These are phyloP conservation scores for Luffia ferchaultella DNA, from an alignment of 2,888 invertebrate species.

Conservation along the genomic window DNA sequence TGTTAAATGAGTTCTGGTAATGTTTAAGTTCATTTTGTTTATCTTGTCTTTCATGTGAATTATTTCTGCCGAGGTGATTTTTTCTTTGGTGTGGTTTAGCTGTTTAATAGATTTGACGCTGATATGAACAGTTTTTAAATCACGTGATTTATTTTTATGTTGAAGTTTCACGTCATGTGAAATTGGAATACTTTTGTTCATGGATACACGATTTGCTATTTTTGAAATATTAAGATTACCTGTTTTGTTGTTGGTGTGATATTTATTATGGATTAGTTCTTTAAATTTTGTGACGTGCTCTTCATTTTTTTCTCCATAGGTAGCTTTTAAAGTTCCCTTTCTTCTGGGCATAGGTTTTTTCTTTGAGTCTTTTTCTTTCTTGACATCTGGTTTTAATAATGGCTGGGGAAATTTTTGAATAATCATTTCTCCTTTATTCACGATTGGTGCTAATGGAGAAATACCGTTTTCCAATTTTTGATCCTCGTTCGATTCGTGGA, in stretches of 20 bases:
- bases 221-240: background rate
- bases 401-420: constrained; percentile 32
- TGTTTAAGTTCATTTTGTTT: background rate
- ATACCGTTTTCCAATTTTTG: constrained; percentile 37
- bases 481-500: constrained; percentile 20
- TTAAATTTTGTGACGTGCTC: constrained; percentile 17
- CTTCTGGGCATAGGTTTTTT: constrained; percentile 47
- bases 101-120: background rate
- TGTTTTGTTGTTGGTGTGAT: background rate
- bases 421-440: constrained; percentile 33
- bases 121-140: background rate
- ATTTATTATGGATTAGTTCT: background rate
- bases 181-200: background rate
- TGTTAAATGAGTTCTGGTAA: background rate
- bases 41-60: background rate
- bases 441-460: constrained; percentile 27
- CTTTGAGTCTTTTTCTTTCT: constrained; percentile 34
- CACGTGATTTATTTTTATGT: background rate
- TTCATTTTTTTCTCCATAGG: constrained; percentile 57
- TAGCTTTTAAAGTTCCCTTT: constrained; percentile 57
- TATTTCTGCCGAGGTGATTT: background rate
- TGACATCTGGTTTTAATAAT: constrained; percentile 22
- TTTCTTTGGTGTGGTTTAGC: background rate
- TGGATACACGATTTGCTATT: background rate
- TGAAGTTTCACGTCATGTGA: background rate